Percentiles rank a stretch among this genome's conserved stretches.
Evolutionary conservation across 2,113 vertebrate species (phyloP).

Genomic region (Todiramphus saurophagus): DNA sequence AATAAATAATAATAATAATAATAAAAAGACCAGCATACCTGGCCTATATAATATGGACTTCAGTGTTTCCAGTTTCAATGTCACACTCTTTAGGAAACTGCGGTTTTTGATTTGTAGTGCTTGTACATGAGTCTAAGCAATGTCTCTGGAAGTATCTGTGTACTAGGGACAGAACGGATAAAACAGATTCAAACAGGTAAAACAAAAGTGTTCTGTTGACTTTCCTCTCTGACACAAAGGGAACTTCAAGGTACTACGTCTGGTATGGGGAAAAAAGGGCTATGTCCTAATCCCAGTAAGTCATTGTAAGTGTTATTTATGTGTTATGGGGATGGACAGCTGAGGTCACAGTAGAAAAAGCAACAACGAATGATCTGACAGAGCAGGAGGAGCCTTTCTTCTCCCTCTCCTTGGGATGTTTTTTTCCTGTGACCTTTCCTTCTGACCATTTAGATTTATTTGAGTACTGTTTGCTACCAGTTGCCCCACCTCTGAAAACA

Average conservation of each 20-base stretch:
- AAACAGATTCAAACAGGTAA: background rate
- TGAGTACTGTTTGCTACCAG: background rate
- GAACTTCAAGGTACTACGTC: background rate
- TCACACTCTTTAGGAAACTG: background rate
- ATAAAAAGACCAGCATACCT: background rate
- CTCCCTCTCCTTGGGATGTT: background rate
- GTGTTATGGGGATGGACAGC: background rate
- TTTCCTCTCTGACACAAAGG: background rate
- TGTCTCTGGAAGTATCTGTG: background rate
- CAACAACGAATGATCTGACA: background rate
- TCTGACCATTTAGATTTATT: background rate
- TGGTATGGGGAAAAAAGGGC: background rate
- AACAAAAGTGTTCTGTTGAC: background rate
- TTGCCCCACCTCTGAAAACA: conserved; percentile 24
- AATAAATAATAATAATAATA: background rate
- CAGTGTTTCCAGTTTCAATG: background rate
- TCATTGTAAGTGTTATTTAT: background rate
- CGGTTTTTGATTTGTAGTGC: background rate
- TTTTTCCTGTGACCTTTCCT: conserved; percentile 23
- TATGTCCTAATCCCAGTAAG: background rate
- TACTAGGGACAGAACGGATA: background rate
- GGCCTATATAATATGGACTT: background rate
- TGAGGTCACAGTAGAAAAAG: conserved; percentile 2
- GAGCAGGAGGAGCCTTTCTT: background rate
- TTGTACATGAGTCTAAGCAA: background rate